phyloP scores from a whole-genome alignment of 2,797 vertebrate genomes.

The Cygnus olor region DNA sequence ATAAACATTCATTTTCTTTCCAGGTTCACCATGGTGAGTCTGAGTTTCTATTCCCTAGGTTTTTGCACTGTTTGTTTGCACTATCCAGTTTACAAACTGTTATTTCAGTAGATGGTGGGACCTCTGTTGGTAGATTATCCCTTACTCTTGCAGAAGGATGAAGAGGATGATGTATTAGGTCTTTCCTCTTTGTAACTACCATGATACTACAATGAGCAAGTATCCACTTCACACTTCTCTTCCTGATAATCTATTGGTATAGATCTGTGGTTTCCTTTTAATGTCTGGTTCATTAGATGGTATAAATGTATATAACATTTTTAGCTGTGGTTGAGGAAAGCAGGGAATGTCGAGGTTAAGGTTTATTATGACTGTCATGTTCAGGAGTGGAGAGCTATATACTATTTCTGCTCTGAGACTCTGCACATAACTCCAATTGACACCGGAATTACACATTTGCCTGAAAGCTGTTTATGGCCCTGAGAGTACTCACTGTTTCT shows the following conservation, averaged over 20 bases:
- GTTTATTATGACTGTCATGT: slow-evolving; percentile 67
- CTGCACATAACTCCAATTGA: slow-evolving; percentile 30
- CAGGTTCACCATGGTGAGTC: background rate
- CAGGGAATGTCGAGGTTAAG: slow-evolving; percentile 67
- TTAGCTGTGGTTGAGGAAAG: slow-evolving; percentile 70
- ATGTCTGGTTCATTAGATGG: slow-evolving; percentile 71
- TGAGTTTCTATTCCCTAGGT: background rate
- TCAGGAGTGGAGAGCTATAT: slow-evolving; percentile 51
- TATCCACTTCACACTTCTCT: slow-evolving; percentile 71
- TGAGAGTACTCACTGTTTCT: background rate
- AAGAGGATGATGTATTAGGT: slow-evolving; percentile 29
- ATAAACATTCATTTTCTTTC: background rate
- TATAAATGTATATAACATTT: slow-evolving; percentile 53
- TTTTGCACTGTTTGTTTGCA: background rate
- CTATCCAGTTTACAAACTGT: background rate
- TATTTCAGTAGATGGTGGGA: background rate
- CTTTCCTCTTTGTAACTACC: slow-evolving; percentile 38
- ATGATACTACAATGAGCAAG: slow-evolving; percentile 29
- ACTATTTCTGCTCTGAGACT: slow-evolving; percentile 52
- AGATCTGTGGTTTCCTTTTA: slow-evolving; percentile 77
- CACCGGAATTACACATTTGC: slow-evolving; percentile 15
- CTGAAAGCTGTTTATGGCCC: slow-evolving; percentile 40
- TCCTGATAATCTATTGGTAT: slow-evolving; percentile 68
- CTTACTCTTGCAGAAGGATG: background rate
- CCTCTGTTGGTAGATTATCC: background rate